Percentiles rank a stretch among this genome's conserved stretches.
phyloP scores from a whole-genome alignment of 1,140 invertebrate genomes.

The Euglossa dilemma region DNA sequence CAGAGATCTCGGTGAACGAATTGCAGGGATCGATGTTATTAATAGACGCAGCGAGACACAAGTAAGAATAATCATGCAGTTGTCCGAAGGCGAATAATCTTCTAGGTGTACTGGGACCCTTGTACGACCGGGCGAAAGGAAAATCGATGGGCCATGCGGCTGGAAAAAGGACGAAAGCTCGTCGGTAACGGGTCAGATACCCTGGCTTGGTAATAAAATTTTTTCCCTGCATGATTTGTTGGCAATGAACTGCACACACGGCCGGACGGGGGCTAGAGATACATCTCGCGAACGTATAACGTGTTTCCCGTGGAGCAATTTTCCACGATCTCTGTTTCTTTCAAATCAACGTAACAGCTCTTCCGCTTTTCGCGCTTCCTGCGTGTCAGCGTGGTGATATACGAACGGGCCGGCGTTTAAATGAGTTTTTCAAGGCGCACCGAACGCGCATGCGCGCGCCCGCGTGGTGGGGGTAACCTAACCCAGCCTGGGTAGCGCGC shows the following conservation, averaged over 20 bases:
- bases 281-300: constrained; percentile 44
- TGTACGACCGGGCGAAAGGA: neutral
- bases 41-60: neutral
- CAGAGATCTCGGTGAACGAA: neutral
- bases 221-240: constrained; percentile 57
- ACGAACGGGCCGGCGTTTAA: constrained; percentile 17
- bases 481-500: neutral
- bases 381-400: constrained; percentile 10
- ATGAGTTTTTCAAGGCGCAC: constrained; percentile 19
- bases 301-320: constrained; percentile 39
- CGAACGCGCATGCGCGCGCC: neutral
- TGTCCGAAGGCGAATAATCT: neutral
- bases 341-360: constrained; percentile 47
- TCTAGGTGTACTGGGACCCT: neutral
- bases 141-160: constrained; percentile 25
- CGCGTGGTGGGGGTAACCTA: neutral
- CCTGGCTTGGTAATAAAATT: constrained; percentile 53
- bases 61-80: neutral
- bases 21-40: neutral
- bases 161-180: constrained; percentile 35
- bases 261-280: constrained; percentile 39
- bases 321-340: constrained; percentile 46
- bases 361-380: constrained; percentile 28
- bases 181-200: constrained; percentile 42
- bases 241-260: constrained; percentile 50